These are phyloP conservation scores for Mythimna vitellina DNA, from an alignment of 2,888 invertebrate genomes.

Conservation along the genomic window DNA sequence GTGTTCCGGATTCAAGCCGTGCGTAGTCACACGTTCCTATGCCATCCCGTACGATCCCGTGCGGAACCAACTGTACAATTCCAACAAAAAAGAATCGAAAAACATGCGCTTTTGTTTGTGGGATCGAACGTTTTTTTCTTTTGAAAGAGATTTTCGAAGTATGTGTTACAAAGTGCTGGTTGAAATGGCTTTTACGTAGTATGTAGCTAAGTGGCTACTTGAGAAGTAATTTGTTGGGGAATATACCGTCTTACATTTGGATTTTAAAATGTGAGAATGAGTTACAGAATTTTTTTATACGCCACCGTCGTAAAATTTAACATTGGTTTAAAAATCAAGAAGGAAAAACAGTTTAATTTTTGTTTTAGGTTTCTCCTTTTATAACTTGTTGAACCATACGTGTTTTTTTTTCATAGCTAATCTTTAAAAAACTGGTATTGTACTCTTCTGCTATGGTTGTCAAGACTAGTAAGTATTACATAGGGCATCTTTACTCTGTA, in stretches of 20 bases:
- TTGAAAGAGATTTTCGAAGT: not conserved
- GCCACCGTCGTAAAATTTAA: no score
- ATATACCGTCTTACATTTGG: not conserved
- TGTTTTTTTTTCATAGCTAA: no score
- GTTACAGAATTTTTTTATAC: not conserved
- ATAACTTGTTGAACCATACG: no score
- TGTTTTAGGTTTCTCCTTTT: no score
- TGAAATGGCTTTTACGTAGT: not conserved
- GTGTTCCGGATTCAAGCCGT: slow-evolving; percentile 22
- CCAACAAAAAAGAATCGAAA: slow-evolving; percentile 19
- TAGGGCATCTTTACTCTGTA: no score
- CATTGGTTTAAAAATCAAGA: not conserved
- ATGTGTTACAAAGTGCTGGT: slow-evolving; percentile 5
- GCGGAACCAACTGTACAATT: slow-evolving; percentile 13
- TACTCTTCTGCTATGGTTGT: no score
- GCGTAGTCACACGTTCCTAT: slow-evolving; percentile 21
- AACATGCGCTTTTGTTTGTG: slow-evolving; percentile 7
- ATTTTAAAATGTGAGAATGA: no score
- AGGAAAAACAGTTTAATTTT: no score
- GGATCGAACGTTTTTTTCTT: not conserved
- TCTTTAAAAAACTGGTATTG: no score
- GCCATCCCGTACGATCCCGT: not conserved
- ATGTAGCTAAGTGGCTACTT: not conserved
- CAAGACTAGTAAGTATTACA: no score
- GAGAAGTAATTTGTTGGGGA: not conserved